A percentile compares a stretch with the other conserved stretches of the same genome.
These are phyloP conservation scores for Saguinus imperator DNA, from an alignment of 2,113 vertebrate species.

Conservation along the genomic window DNA sequence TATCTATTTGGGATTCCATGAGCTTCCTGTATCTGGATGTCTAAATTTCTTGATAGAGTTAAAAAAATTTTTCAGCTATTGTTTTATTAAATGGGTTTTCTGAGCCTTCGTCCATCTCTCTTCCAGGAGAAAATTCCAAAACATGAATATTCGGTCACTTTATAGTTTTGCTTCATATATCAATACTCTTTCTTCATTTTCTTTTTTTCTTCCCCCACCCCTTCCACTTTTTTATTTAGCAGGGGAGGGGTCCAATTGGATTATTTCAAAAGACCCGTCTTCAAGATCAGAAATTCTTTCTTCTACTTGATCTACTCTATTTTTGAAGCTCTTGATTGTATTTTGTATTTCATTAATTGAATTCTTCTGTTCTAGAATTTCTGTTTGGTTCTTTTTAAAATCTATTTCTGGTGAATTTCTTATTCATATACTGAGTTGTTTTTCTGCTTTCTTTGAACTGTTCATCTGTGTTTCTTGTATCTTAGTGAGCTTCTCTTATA, in stretches of 20 bases:
- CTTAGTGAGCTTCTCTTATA: background rate
- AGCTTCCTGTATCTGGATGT: background rate
- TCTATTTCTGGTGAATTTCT: background rate
- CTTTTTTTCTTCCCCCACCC: background rate
- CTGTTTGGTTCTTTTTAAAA: background rate
- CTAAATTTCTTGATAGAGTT: background rate
- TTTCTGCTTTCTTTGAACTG: background rate
- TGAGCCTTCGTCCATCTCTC: background rate
- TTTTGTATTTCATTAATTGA: background rate
- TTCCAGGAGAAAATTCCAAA: background rate
- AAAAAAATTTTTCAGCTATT: background rate
- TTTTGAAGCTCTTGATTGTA: background rate
- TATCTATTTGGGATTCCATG: background rate
- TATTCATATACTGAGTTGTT: background rate
- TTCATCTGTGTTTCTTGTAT: background rate
- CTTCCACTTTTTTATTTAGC: background rate
- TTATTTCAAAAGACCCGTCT: background rate
- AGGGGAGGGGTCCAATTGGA: background rate
- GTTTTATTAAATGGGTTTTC: background rate
- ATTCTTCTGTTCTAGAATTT: background rate
- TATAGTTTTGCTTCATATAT: background rate
- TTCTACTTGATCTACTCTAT: background rate
- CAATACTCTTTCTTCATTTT: background rate
- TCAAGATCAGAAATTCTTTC: background rate
- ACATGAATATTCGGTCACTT: background rate